Conservation (phyloP, 2,113 vertebrate species). For the Percopsis transmontana region DNA sequence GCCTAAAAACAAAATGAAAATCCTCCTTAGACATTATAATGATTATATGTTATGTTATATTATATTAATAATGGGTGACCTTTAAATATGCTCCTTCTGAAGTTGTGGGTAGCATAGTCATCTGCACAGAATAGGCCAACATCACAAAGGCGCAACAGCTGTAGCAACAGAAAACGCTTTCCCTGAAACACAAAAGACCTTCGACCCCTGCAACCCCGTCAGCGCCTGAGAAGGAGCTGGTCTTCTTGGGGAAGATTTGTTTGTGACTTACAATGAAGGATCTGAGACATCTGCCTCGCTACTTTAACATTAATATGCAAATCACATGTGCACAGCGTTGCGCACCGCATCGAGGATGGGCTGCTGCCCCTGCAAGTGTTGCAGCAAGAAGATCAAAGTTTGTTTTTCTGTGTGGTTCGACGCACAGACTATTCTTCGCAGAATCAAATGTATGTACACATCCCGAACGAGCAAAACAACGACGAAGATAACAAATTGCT, state of each 20-base stretch:
- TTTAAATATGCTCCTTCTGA: too few species aligned
- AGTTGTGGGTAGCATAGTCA: too few species aligned
- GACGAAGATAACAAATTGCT: too few species aligned
- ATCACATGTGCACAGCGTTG: slow-evolving; percentile 72
- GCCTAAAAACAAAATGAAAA: too few species aligned
- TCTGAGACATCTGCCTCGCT: slow-evolving; percentile 87
- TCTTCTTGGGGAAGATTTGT: slow-evolving; percentile 68
- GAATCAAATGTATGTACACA: too few species aligned
- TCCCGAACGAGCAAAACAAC: too few species aligned
- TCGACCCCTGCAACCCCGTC: slow-evolving; percentile 71
- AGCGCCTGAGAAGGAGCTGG: slow-evolving; percentile 66
- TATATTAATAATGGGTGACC: too few species aligned
- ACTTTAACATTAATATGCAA: slow-evolving; percentile 87
- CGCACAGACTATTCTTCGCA: slow-evolving; percentile 28
- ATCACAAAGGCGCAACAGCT: slow-evolving; percentile 79
- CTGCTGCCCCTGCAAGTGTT: slow-evolving; percentile 31
- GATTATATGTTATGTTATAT: too few species aligned
- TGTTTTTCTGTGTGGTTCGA: slow-evolving; percentile 46
- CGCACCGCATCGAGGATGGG: slow-evolving; percentile 36
- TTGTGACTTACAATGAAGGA: slow-evolving; percentile 71
- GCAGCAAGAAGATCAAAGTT: slow-evolving; percentile 73
- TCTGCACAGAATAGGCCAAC: slow-evolving; percentile 2
- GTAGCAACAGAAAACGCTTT: slow-evolving; percentile 67
- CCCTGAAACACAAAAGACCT: slow-evolving; percentile 68
- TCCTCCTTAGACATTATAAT: too few species aligned